Conservation (phyloP, 2,113 vertebrate genomes). For the Leuciscus idus region DNA sequence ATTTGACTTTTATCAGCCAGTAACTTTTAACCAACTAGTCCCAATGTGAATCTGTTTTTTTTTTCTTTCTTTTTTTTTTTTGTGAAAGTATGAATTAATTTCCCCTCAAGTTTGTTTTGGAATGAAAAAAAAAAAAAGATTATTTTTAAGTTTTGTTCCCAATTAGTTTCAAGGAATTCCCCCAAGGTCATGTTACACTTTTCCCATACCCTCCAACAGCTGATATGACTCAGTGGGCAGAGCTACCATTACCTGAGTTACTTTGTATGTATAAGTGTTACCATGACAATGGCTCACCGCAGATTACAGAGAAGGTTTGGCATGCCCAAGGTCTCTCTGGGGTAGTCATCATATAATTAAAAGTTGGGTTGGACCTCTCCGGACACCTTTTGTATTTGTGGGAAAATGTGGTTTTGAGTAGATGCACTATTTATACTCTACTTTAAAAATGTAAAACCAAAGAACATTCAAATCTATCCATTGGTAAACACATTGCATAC, state of each 20-base stretch:
- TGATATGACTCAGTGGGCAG: conserved; percentile 55
- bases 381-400: conserved; percentile 56
- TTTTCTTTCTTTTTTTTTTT: neutral
- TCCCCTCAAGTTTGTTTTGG: neutral
- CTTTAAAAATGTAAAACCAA: conserved; percentile 18
- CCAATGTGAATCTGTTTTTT: too few species aligned
- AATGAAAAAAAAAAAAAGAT: neutral
- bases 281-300: conserved; percentile 69
- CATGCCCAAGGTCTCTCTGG: conserved; percentile 72
- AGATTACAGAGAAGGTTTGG: conserved; percentile 76
- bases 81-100: neutral
- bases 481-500: neutral
- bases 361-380: conserved; percentile 65
- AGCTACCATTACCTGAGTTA: conserved; percentile 61
- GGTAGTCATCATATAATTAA: conserved; percentile 72
- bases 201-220: conserved; percentile 52
- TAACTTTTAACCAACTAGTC: neutral
- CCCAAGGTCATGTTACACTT: conserved; percentile 21
- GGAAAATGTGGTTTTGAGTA: conserved; percentile 48
- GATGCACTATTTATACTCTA: neutral
- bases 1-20: neutral
- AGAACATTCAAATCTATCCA: neutral
- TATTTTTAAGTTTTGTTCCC: neutral
- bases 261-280: conserved; percentile 67
- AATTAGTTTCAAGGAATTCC: neutral